A percentile compares a stretch with the other conserved stretches of the same genome.
Conservation (phyloP, 2,888 invertebrate species). For the Octonoba sinensis region DNA sequence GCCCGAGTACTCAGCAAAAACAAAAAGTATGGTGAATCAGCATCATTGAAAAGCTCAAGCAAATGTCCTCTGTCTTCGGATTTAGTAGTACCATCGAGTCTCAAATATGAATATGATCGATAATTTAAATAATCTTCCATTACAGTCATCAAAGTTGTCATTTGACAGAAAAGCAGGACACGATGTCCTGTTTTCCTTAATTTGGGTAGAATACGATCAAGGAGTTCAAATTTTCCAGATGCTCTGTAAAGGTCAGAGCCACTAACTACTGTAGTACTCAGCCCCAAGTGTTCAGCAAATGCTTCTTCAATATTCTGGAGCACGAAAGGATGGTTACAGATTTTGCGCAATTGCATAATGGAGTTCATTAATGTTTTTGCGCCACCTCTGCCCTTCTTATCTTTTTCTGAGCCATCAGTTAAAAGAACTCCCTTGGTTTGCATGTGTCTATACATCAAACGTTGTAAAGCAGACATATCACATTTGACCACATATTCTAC, state of each 20-base stretch:
- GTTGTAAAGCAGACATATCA: slow-evolving; percentile 97
- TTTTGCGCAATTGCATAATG: slow-evolving; percentile 96
- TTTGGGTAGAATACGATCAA: slow-evolving; percentile 97
- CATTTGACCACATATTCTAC: slow-evolving; percentile 97
- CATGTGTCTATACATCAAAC: slow-evolving; percentile 96
- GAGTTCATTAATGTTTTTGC: slow-evolving; percentile 99
- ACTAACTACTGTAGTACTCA: slow-evolving; percentile 81
- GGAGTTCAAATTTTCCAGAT: slow-evolving; percentile 96
- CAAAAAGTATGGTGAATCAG: slow-evolving; percentile 91
- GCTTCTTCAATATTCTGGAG: slow-evolving; percentile 98
- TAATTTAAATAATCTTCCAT: slow-evolving; percentile 97
- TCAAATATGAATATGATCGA: slow-evolving; percentile 87
- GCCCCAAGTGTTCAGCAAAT: slow-evolving; percentile 90
- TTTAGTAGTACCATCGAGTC: slow-evolving; percentile 97
- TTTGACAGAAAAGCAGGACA: slow-evolving; percentile 99
- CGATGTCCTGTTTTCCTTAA: slow-evolving; percentile 91
- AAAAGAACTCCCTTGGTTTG: slow-evolving; percentile 94
- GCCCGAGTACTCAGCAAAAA: slow-evolving; percentile 97
- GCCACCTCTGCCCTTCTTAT: slow-evolving; percentile 93
- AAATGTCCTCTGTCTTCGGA: slow-evolving; percentile 97
- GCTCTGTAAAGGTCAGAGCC: slow-evolving; percentile 93
- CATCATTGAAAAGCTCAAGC: slow-evolving; percentile 88
- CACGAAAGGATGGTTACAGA: slow-evolving; percentile 99
- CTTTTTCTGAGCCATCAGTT: slow-evolving; percentile 96
- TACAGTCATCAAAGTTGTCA: slow-evolving; percentile 99